Conservation (phyloP, 1,140 invertebrate genomes). For the Limonius californicus region DNA sequence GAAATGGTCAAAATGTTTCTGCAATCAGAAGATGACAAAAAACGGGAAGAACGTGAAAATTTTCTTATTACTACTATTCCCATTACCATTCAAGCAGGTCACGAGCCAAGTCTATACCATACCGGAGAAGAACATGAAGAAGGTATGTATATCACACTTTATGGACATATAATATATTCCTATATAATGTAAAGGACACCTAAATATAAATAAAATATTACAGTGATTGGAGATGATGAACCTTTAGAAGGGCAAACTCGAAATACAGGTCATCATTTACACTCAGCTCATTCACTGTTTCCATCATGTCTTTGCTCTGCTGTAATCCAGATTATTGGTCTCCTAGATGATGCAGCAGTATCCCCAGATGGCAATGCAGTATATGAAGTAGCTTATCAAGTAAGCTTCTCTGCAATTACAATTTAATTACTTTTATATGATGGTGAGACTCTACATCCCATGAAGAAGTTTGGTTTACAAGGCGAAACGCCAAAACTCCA, state of each 20-base stretch:
- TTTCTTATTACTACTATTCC: slow-evolving; percentile 97
- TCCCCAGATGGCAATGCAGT: slow-evolving; percentile 88
- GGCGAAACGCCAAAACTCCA: background rate
- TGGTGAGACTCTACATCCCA: no score
- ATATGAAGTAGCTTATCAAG: slow-evolving; percentile 86
- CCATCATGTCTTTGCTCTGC: slow-evolving; percentile 95
- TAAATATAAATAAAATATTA: background rate
- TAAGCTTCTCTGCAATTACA: slow-evolving; percentile 36
- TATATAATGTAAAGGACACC: no score
- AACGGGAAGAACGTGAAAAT: slow-evolving; percentile 88
- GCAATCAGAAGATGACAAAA: slow-evolving; percentile 93
- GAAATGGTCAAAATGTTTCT: slow-evolving; percentile 94
- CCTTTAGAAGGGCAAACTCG: slow-evolving; percentile 62
- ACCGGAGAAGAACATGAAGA: slow-evolving; percentile 83
- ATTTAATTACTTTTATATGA: background rate
- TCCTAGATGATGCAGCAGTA: slow-evolving; percentile 95
- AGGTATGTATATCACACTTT: slow-evolving; percentile 49
- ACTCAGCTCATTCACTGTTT: slow-evolving; percentile 90
- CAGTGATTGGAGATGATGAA: slow-evolving; percentile 57
- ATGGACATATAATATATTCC: no score
- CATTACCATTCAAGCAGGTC: slow-evolving; percentile 90
- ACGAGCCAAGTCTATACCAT: slow-evolving; percentile 91
- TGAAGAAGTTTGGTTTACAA: no score
- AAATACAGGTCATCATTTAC: slow-evolving; percentile 73
- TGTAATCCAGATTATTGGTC: slow-evolving; percentile 89